Base-by-base conservation (phyloP, 2,797 vertebrate species). In the Amniataba percoides region DNA sequence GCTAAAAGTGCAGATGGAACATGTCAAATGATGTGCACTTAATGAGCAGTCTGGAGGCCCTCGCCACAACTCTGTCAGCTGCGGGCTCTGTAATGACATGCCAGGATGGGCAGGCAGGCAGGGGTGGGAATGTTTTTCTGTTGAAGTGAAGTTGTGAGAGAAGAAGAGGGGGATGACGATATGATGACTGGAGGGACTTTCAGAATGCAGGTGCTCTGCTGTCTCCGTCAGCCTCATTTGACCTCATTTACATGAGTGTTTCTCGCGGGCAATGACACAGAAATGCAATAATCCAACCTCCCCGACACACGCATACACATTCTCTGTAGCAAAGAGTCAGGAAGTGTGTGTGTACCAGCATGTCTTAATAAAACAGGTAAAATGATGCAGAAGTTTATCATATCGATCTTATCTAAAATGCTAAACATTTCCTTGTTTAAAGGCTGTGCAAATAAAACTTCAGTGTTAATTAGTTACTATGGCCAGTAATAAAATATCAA, bases 11-110 rank as follows among this genome's bases (percentile, higher is more conserved):
- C 82, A 89, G 83, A 79, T 53, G 65, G 75, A 79, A 74, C 62
- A 62, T 71, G 80, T 81, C 43, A 67, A 77, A 71, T 62, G 66
- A 78, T 57, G 72, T 40, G 63, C 7, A 1, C 56, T 21, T 84
- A 90, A 92, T 86, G 74, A 87, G 85, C 74, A 73, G 86, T 78
- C 43, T 82, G 71, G 71, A 74, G 79, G 77, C 39, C 53, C 42
- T 51, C 34, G 51, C 67, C 53, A 59, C 39, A 60, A 82, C 45
- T 60, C 81, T 76, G 84, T 92, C 90, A 89, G 86, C 84, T 67
- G 87, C 8, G 84, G 85, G 76, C 71, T 85, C 70, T 46, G 68
- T 87, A 81, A 91, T 85, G 73, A 88, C 88, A 89, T 34, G 83
- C 58, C 74, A 56, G 52, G 74, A 83, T 65, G 67, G 73, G 59